Percentiles rank a stretch among this genome's conserved stretches.
Evolutionary conservation across 2,797 vertebrate species (phyloP).

Genomic region (Acropternis orthonyx): DNA sequence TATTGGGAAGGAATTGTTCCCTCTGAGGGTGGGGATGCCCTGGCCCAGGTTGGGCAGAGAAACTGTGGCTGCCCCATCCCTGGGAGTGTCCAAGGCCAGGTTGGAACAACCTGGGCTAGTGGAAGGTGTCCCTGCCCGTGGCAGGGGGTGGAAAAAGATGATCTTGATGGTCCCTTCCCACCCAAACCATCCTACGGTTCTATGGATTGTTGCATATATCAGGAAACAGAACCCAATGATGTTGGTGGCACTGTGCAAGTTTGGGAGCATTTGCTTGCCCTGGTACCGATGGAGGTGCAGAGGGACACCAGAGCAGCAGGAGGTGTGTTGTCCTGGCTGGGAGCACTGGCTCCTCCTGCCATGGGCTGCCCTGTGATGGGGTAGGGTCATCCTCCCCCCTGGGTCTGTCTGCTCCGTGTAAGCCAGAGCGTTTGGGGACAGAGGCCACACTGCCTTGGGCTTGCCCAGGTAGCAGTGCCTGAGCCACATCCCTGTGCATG

Average conservation of each 20-base stretch:
- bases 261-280: neutral
- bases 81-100: neutral
- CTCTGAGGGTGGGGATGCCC: rapidly evolving
- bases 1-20: neutral
- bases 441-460: rapidly evolving
- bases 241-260: neutral
- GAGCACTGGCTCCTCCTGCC: neutral
- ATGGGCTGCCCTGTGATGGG: rapidly evolving
- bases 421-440: rapidly evolving
- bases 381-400: neutral
- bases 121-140: neutral
- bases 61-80: neutral
- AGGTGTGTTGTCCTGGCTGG: rapidly evolving
- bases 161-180: neutral
- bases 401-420: rapidly evolving
- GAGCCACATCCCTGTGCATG: rapidly evolving
- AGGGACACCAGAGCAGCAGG: rapidly evolving
- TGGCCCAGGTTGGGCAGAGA: neutral
- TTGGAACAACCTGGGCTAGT: rapidly evolving
- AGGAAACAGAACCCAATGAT: neutral
- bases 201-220: neutral
- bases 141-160: neutral
- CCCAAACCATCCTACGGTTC: neutral
- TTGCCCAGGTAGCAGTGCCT: rapidly evolving
- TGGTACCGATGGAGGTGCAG: neutral